Base-by-base conservation (phyloP, 30 jellyfish, hydroid and myxozoan genomes). In the Cassiopea andromeda region DNA sequence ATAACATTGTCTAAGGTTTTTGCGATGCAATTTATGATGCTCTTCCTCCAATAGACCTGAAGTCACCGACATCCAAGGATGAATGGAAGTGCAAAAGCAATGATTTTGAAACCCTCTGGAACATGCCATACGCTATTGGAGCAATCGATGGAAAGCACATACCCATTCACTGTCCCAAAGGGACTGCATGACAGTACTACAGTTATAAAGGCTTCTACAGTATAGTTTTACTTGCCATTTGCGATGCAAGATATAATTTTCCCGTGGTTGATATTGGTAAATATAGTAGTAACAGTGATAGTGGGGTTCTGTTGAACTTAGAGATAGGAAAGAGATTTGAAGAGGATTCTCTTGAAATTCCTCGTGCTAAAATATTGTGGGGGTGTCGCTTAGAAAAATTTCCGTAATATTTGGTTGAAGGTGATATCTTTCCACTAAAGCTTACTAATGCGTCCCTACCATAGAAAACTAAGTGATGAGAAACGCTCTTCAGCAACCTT, bases 71-170 rank as follows among this genome's bases (percentile, higher is more conserved):
- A 9, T 82, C 80, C 48, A 84, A 57, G 1, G 87, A 47, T 1
- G 95, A 84, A 85, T 84, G 97, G 94, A 58, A 86, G 49, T 54
- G 54, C 45, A 81, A 80, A 13, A 46, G 81, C 48, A 77, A 86
- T 10, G 90, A 79, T 27, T 92, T 78, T 71, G 77, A 72, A 48
- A 49, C 66, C 46, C 80, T 82, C 7, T 92, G 96, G 93, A 60
- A 88, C 58, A 77, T 88, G 89, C 97, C 97, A 18, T 97, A 84
- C 59, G 90, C 81, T 59, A 87, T 92, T 85, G 96, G 98, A 81
- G 97, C 90, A 38, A 71, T 92, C 46, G 97, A 92, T 75, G 93
- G 98, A 17, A 87, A 92, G 73, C 97, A 91, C 91, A 87, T 92
- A 44, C 89, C 91, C 61, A 82, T 92, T 9, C 88, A 82, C 66